A percentile compares a stretch with the other conserved stretches of the same genome.
Conservation (phyloP, 1,140 invertebrate species). For the Choristoneura fumiferana region DNA sequence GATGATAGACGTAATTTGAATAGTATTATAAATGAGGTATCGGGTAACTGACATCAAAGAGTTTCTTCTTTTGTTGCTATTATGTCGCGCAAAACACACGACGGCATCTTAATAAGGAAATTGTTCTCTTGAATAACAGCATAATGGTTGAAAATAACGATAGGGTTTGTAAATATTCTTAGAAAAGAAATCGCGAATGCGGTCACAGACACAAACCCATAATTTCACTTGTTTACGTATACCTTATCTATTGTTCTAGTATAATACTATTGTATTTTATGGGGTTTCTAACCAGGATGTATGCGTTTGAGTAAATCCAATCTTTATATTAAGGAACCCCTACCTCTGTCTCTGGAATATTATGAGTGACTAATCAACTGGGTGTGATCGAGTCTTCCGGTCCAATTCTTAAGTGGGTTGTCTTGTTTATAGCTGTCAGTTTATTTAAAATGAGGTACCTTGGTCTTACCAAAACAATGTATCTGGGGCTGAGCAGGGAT, state of each 20-base stretch:
- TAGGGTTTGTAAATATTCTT: background rate
- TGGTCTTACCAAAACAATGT: too few relatives aligned
- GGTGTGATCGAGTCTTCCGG: too few relatives aligned
- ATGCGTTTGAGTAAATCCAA: background rate
- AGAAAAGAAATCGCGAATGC: background rate
- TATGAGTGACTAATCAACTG: too few relatives aligned
- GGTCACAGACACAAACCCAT: background rate
- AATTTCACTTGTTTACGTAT: background rate
- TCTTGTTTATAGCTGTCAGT: too few relatives aligned
- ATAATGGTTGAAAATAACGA: slow-evolving; percentile 3
- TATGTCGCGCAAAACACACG: background rate
- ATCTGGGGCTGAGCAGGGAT: too few relatives aligned
- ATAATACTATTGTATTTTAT: background rate
- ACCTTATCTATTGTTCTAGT: background rate
- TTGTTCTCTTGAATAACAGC: background rate
- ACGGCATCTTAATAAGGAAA: slow-evolving; percentile 6
- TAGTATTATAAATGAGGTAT: background rate
- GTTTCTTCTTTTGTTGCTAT: background rate
- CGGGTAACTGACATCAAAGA: background rate
- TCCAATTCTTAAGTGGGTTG: too few relatives aligned
- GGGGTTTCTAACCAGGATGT: background rate
- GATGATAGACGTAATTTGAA: too few relatives aligned
- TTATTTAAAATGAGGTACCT: too few relatives aligned
- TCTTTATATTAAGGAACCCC: background rate
- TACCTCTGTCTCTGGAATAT: too few relatives aligned